These are phyloP conservation scores for Callaeas wilsoni DNA, from an alignment of 2,113 vertebrate genomes.

Conservation along the genomic window DNA sequence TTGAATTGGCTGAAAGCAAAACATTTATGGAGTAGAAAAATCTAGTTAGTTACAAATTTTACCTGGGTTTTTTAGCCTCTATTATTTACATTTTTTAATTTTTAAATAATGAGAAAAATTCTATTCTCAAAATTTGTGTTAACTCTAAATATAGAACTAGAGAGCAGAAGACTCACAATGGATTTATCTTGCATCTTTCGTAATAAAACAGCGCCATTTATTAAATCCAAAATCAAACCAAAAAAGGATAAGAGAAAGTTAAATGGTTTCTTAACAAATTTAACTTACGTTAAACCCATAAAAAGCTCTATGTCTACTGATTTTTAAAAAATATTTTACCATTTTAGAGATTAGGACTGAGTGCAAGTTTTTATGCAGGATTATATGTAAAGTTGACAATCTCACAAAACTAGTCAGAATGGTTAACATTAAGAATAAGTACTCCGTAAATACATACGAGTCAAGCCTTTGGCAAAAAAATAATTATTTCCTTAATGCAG, in stretches of 20 bases:
- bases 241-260: background rate
- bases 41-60: background rate
- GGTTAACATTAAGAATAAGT: background rate
- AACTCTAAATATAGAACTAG: background rate
- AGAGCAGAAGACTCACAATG: background rate
- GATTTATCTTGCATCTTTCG: background rate
- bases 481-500: background rate
- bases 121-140: background rate
- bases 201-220: background rate
- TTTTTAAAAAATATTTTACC: background rate
- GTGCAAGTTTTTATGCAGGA: background rate
- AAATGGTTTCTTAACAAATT: background rate
- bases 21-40: background rate
- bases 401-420: background rate
- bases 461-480: background rate
- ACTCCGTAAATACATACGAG: background rate
- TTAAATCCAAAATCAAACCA: background rate
- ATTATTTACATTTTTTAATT: background rate
- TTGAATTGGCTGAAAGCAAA: background rate
- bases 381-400: background rate
- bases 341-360: background rate
- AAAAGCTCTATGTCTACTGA: background rate
- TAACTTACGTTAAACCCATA: background rate
- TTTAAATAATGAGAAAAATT: background rate
- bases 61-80: fast-evolving